Evolutionary conservation across 2,888 invertebrate species (phyloP), one percentile per base, ranked within the genome.

Genomic region (Harmothoe impar): DNA sequence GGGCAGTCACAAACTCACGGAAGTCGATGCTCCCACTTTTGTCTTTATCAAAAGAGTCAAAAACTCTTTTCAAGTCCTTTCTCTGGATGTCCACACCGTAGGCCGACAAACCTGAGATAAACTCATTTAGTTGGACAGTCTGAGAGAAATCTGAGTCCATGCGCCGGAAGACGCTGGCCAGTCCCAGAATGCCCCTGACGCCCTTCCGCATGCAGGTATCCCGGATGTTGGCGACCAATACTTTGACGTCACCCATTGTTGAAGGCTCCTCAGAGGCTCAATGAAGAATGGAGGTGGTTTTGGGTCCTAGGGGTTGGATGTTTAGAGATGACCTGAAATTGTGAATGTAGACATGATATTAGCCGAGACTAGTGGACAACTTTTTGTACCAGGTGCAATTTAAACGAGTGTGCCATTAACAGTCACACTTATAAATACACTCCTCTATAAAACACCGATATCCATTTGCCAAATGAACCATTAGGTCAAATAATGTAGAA

Each of bases 21-120:
- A 99, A 99, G 96, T 99, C 99, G 94, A 99, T 99, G 94, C 98
- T 97, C 17, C 99, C 99, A 96, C 98, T 97, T 91, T 98, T 98
- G 94, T 99, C 98, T 93, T 98, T 97, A 96, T 99, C 99, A 95
- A 99, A 99, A 95, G 99, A 97, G 96, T 99, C 99, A 0, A 99
- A 99, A 51, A 99, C 99, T 89, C 98, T 98, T 94, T 98, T 98
- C 99, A 99, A 99, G 97, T 99, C 99, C 96, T 99, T 96, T 12
- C 98, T 97, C 77, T 98, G 98, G 0, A 99, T 99, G 94, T 99
- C 99, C 97, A 99, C 31, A 15, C 86, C 86, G 23, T 86, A 86
- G 29, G 25, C 86, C 7, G 25, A 15, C 54, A 51, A 91, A 77
- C 86, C 91, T 78, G 52, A 25, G 23, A 52, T 29, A 31, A 86